These are phyloP conservation scores for Drosophila lini DNA, from an alignment of 1,140 invertebrate species.

Conservation along the genomic window DNA sequence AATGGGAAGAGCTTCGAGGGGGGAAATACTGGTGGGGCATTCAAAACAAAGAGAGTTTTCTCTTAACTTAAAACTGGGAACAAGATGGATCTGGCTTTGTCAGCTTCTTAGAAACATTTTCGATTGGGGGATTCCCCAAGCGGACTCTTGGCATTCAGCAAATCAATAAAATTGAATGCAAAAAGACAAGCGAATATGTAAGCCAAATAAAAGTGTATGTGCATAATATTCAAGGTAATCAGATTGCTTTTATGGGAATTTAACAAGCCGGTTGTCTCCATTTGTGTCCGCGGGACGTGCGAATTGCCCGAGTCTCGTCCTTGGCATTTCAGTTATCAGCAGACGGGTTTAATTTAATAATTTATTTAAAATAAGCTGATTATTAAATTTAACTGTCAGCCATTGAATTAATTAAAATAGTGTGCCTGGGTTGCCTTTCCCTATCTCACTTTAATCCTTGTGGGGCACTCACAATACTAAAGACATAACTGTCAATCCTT, in stretches of 20 bases:
- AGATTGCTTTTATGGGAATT: slow-evolving; percentile 15
- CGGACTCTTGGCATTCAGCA: background rate
- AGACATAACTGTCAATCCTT: background rate
- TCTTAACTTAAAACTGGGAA: slow-evolving; percentile 49
- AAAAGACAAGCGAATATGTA: background rate
- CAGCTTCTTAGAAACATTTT: background rate
- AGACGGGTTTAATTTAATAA: background rate
- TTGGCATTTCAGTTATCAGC: background rate
- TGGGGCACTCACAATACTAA: too few species aligned
- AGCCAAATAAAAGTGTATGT: slow-evolving; percentile 6
- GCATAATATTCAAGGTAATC: slow-evolving; percentile 19
- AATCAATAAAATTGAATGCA: slow-evolving; percentile 7
- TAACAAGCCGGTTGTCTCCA: slow-evolving; percentile 17
- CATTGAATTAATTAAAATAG: background rate
- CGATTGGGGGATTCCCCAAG: background rate
- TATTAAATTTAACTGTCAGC: background rate
- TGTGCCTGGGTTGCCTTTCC: background rate
- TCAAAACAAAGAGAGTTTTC: slow-evolving; percentile 12
- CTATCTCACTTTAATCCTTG: background rate
- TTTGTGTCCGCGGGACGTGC: slow-evolving; percentile 12
- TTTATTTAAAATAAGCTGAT: background rate
- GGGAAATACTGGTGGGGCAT: slow-evolving; percentile 23
- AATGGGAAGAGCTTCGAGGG: background rate
- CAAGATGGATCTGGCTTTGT: background rate
- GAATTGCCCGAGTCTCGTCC: background rate